phyloP scores from a whole-genome alignment of 2,888 invertebrate species.

The Conistra vaccinii region DNA sequence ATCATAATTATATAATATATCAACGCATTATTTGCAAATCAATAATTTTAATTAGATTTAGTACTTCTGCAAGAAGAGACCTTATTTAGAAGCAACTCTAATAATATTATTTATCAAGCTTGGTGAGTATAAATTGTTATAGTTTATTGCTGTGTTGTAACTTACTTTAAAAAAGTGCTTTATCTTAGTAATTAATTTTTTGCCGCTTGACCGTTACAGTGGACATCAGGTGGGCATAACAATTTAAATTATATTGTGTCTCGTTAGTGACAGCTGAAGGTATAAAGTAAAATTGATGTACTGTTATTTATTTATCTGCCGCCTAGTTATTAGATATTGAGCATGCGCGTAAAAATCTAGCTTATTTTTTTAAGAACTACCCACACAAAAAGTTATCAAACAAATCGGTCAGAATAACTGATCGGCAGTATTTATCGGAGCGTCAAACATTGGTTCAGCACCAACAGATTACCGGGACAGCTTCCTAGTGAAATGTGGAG shows the following conservation, averaged over 20 bases:
- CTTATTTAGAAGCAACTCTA: not conserved
- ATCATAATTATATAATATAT: not conserved
- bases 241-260: too few species aligned
- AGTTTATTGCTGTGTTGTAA: not conserved
- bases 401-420: conserved; percentile 49
- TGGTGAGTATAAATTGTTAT: not conserved
- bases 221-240: too few species aligned
- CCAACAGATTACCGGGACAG: conserved; percentile 77
- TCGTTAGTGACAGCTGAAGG: too few species aligned
- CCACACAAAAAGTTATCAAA: conserved; percentile 31
- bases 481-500: conserved; percentile 75
- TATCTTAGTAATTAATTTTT: not conserved
- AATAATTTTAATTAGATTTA: not conserved
- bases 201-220: too few species aligned
- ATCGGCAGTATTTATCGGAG: conserved; percentile 58
- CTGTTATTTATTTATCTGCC: not conserved
- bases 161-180: not conserved
- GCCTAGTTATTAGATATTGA: not conserved
- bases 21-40: not conserved
- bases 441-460: conserved; percentile 74
- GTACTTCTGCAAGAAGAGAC: not conserved
- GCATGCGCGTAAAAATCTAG: not conserved
- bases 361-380: conserved; percentile 26
- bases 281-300: not conserved
- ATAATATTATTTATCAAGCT: not conserved